phyloP scores from a whole-genome alignment of 2,113 vertebrate species.

The cat (Felis catus) region F.catus_Fca126_mat1.0 CM031414.1:76471501-76472000 shows the following conservation, averaged over 20 bases:
- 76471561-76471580: background rate
- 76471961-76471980: background rate
- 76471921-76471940: background rate
- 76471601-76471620: background rate
- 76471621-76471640: background rate
- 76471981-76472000: background rate
- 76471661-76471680: constrained; percentile 6
- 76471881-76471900: background rate
- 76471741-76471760: too few relatives aligned
- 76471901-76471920: background rate
- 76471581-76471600: background rate
- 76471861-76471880: too few relatives aligned
- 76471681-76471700: background rate
- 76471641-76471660: background rate
- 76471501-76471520: background rate
- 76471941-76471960: background rate
- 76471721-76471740: too few relatives aligned
- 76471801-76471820: too few relatives aligned
- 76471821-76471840: too few relatives aligned
- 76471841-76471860: too few relatives aligned
- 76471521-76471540: background rate
- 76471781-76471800: too few relatives aligned
- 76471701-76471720: too few relatives aligned
- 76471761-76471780: too few relatives aligned
- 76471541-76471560: background rate